Evolutionary conservation across 2,888 invertebrate genomes (phyloP), one percentile per base, ranked within the genome.

Genomic region (Chloroclysta siterata): DNA sequence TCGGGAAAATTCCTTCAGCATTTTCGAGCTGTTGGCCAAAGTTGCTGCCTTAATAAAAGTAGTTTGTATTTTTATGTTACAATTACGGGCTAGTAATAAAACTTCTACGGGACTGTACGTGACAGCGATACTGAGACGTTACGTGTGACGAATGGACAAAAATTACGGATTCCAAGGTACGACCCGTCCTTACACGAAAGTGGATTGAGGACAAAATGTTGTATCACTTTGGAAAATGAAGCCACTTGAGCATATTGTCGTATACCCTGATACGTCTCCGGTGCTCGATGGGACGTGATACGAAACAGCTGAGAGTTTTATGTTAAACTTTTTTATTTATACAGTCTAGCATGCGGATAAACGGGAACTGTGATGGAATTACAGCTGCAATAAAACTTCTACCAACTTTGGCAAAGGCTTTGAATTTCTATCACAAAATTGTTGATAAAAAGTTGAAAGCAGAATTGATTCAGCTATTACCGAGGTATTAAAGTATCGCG

Each of bases 81-180:
- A 89, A 88, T 88, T 88, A 88, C 85, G 78, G 71, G 65, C 68
- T 72, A 78, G 83, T 82, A 85, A 88, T 88, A 88, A 87, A 88
- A 89, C 82, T 87, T 83, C 76, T 78, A 78, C 80, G 79, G 78
- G 76, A 77, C 75, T 57, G 72, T 79, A 89, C 89, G 89, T 90
- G 89, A 83, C 77, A 65, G 68, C 76, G 87, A 80, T 84, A 84
- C 82, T 73, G 80, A 87, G 81, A 81, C 77, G 79, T 77, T 84
- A 89, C 90, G 88, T 88, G 89, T 86, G 84, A 85, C 79, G 89
- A 88, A 89, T 89, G 79, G 82, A 80, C 79, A 84, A 88, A 75
- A 78, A 77, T 56, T 71, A 68, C 60, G 60, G 72, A 71, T 70
- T 75, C 63, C 68, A 64, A 72, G 66, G 69, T 72, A 71, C 63